Evolutionary conservation across 2,113 vertebrate species (phyloP), one percentile per base, ranked within the genome.

Genomic region (Ciconia maguari): DNA sequence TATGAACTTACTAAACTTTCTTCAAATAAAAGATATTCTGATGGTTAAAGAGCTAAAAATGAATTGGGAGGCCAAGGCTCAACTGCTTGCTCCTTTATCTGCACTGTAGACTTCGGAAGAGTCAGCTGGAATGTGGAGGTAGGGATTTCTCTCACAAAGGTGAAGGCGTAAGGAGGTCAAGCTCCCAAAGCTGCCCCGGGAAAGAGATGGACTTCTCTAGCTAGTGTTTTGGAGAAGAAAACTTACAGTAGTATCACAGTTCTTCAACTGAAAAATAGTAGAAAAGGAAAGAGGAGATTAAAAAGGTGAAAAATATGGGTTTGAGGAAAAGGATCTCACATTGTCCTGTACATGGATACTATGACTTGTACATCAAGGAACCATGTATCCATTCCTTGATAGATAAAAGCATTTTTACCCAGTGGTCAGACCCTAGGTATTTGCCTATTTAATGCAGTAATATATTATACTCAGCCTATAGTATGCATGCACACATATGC

Each of bases 401-500:
- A 70, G 44, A 65, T 27, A 54, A 41, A 78, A 76, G 4, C 2
- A 21, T 52, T 92, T 70, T 65, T 70, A 54, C 26, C 12, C 38
- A 6, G 5, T 41, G n/a, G 19, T 46, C 41, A 78, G 7, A 22
- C 21, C 17, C n/a, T 54, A 6, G 7, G 7, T 26, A 21, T 91
- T 61, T 68, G 10, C 51, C n/a, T 32, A 3, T 42, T 79, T n/a
- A 46, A 42, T 75, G 52, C 17, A 78, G 25, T 49, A 48, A 68
- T 27, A 26, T 11, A 5, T 52, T 57, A 46, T 75, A 55, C 10
- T 60, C 26, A 18, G 20, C 41, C 29, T 71, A 4, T 16, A 70
- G 7, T 30, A 7, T 7, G 7, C 2, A 0, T 41, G 16, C 20
- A 61, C 12, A 21, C 4, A 27, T 13, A 19, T 2, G 10, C 3